Evolutionary conservation across 1,140 invertebrate species (phyloP).

Genomic region (Drosophila miranda): DNA sequence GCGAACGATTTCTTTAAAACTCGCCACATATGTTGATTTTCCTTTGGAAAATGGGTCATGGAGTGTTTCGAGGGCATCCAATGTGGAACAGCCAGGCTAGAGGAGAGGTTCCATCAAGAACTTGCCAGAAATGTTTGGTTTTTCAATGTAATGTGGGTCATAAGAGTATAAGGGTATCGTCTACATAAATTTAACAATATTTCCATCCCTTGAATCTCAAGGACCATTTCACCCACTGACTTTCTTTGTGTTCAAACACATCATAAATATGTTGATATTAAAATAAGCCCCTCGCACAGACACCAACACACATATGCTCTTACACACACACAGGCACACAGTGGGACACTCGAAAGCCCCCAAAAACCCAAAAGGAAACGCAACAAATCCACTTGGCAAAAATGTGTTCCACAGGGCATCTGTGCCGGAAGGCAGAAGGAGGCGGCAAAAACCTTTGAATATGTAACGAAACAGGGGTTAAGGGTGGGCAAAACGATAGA

Average conservation of each 20-base stretch:
- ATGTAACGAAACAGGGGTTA: slow-evolving; percentile 56
- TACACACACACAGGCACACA: slow-evolving; percentile 1
- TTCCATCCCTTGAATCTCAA: slow-evolving; percentile 4
- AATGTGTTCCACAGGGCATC: slow-evolving; percentile 1
- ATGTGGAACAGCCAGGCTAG: no score
- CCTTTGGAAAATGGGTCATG: no score
- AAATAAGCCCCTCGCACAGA: slow-evolving; percentile 45
- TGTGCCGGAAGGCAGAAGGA: neutral
- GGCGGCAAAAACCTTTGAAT: slow-evolving; percentile 30
- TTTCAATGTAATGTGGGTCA: no score
- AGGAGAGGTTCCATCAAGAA: no score
- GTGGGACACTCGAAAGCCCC: neutral
- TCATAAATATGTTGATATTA: slow-evolving; percentile 54
- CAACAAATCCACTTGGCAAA: slow-evolving; percentile 50
- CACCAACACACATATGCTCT: neutral
- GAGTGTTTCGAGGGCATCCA: no score
- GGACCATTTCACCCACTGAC: slow-evolving; percentile 6
- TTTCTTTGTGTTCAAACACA: slow-evolving; percentile 32
- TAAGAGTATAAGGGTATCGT: no score
- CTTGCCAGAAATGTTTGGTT: no score
- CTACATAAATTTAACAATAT: no score
- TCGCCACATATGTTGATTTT: no score
- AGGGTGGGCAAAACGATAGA: slow-evolving; percentile 9
- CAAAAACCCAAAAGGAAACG: slow-evolving; percentile 3
- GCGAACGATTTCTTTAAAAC: no score